phyloP scores from a whole-genome alignment of 1,140 invertebrate genomes.

The Portunus trituberculatus region DNA sequence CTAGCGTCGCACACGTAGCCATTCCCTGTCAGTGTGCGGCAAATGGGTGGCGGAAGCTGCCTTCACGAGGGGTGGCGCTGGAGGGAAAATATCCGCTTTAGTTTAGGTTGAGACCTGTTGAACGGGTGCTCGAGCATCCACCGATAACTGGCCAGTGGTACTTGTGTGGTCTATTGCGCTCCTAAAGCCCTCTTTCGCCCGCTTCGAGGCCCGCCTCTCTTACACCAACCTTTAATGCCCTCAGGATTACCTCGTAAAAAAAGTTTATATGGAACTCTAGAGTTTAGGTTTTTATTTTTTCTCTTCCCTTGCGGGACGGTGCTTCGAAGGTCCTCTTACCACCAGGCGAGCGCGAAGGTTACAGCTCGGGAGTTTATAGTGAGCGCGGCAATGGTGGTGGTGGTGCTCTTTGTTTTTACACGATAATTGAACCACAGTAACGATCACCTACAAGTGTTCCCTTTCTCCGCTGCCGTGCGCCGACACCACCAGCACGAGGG shows the following conservation, averaged over 20 bases:
- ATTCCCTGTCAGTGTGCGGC: neutral
- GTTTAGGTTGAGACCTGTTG: slow-evolving; percentile 20
- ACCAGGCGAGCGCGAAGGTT: neutral
- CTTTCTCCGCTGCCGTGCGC: neutral
- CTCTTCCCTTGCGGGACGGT: neutral
- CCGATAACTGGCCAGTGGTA: slow-evolving; percentile 11
- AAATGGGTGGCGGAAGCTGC: neutral
- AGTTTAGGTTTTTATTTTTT: neutral
- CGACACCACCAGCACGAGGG: no score
- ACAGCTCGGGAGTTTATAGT: neutral
- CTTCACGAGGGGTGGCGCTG: neutral
- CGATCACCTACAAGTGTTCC: neutral
- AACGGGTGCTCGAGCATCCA: neutral
- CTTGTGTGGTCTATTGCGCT: slow-evolving; percentile 20
- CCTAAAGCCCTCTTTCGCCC: neutral
- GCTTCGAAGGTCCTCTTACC: neutral
- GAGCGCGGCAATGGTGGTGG: neutral
- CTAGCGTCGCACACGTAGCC: neutral
- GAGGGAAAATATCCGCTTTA: neutral
- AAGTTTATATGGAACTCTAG: slow-evolving; percentile 4
- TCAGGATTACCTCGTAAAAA: slow-evolving; percentile 22
- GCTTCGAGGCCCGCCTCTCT: neutral
- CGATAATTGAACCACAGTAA: neutral
- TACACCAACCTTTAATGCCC: slow-evolving; percentile 1
- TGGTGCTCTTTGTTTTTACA: neutral